Evolutionary conservation across 2,797 vertebrate species (phyloP).

Genomic region (Philypnodon macrostomus): DNA sequence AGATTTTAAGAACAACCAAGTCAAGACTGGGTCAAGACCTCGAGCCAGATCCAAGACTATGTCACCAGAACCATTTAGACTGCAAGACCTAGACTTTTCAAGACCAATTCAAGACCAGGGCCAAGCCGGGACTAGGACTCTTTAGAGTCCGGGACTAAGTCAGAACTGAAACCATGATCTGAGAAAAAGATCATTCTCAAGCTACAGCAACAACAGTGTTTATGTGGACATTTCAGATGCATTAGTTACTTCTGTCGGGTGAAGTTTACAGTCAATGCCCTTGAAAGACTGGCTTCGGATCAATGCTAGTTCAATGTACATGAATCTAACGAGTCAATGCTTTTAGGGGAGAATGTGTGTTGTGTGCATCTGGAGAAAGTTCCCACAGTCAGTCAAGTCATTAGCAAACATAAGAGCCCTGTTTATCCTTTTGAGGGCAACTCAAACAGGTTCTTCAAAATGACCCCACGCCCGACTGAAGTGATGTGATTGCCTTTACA

Average conservation of each 20-base stretch:
- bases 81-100: no score
- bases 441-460: constrained; percentile 41
- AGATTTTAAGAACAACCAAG: no score
- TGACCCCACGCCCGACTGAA: constrained; percentile 34
- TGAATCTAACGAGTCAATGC: constrained; percentile 43
- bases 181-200: no score
- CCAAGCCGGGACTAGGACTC: no score
- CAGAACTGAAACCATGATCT: no score
- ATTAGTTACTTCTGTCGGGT: constrained; percentile 29
- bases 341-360: constrained; percentile 43
- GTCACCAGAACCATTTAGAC: no score
- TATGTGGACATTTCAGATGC: constrained; percentile 8
- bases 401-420: constrained; percentile 54
- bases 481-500: constrained; percentile 25
- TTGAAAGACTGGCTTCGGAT: constrained; percentile 40
- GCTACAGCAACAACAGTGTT: no score
- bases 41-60: no score
- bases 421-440: constrained; percentile 23
- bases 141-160: no score
- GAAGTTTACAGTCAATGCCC: constrained; percentile 35
- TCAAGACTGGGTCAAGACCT: no score
- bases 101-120: no score
- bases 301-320: constrained; percentile 51
- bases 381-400: constrained; percentile 37
- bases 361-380: constrained; percentile 48